phyloP scores from a whole-genome alignment of 2,797 vertebrate genomes.

The Garrulus glandarius region DNA sequence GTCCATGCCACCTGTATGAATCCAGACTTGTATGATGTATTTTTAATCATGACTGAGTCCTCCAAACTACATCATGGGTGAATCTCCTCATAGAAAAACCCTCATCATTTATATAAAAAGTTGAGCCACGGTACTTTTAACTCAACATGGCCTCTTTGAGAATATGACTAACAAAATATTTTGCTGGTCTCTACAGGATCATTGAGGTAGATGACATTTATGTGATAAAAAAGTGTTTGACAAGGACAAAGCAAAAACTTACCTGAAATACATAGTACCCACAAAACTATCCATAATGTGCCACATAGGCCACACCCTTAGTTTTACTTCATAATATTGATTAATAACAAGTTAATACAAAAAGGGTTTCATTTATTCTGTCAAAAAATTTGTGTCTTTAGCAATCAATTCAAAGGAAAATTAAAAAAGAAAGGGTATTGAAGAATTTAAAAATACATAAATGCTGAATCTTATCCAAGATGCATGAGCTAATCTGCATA shows the following conservation, averaged over 20 bases:
- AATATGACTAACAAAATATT: not conserved
- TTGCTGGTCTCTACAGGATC: not conserved
- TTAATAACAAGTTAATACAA: not conserved
- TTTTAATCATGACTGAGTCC: not conserved
- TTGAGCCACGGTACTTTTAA: not conserved
- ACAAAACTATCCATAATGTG: not conserved
- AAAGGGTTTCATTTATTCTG: not conserved
- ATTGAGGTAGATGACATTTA: not conserved
- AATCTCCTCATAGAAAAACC: not conserved
- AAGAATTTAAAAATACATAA: not conserved
- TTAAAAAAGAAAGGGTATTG: not conserved
- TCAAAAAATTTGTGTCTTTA: not conserved
- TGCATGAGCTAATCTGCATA: accelerated
- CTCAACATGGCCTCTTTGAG: not conserved
- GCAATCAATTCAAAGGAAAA: not conserved
- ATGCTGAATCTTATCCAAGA: not conserved
- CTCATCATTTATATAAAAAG: not conserved
- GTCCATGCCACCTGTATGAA: not conserved
- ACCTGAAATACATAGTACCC: not conserved
- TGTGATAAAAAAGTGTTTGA: not conserved
- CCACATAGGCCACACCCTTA: not conserved
- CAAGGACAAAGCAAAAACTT: not conserved
- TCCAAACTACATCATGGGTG: not conserved
- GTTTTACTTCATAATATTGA: not conserved
- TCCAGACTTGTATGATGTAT: not conserved